These are phyloP conservation scores for Artibeus jamaicensis DNA, from an alignment of 2,797 vertebrate genomes.

Conservation along the genomic window DNA sequence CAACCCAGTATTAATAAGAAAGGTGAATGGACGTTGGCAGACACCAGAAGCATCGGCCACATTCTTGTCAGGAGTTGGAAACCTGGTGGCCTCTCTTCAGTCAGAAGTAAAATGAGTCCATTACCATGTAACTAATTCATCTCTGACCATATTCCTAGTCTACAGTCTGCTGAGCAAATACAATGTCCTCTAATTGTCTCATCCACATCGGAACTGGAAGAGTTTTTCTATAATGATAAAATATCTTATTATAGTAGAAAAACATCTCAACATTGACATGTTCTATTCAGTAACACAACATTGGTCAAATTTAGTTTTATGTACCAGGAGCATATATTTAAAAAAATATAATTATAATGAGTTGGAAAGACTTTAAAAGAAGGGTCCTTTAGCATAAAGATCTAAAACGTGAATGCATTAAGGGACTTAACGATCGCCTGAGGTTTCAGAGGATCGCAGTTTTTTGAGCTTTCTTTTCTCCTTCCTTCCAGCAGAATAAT, in stretches of 20 bases:
- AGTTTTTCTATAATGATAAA: background rate
- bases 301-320: background rate
- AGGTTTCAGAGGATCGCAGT: background rate
- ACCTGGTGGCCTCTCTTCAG: background rate
- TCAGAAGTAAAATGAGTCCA: background rate
- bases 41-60: background rate
- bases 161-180: background rate
- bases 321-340: background rate
- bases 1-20: background rate
- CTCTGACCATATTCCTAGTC: background rate
- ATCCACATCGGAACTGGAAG: background rate
- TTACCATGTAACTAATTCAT: background rate
- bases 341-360: background rate
- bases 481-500: background rate
- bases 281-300: constrained; percentile 12
- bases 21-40: background rate
- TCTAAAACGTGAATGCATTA: background rate
- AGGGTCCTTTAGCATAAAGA: background rate
- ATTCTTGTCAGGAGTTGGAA: background rate
- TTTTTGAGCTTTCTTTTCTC: background rate
- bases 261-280: background rate
- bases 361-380: background rate
- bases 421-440: background rate
- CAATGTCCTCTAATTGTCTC: background rate
- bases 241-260: background rate